phyloP scores from a whole-genome alignment of 2,888 invertebrate genomes.

The Lacanobia wlatinum region DNA sequence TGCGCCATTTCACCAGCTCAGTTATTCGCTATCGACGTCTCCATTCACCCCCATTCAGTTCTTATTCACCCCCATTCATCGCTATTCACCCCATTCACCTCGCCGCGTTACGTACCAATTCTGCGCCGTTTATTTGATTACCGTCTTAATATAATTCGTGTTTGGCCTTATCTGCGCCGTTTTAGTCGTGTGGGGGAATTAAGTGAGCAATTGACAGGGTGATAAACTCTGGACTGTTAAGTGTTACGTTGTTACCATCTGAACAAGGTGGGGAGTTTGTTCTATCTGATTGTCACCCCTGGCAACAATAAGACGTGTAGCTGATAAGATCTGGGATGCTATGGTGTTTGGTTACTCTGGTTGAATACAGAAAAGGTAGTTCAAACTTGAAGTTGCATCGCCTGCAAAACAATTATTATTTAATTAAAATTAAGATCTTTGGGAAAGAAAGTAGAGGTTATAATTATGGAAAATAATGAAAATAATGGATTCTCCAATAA shows the following conservation, averaged over 20 bases:
- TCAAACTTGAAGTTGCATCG: not conserved
- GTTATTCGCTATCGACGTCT: conserved; percentile 50
- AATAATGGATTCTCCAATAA: not conserved
- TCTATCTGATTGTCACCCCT: conserved; percentile 9
- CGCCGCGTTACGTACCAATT: conserved; percentile 52
- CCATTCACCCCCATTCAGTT: conserved; percentile 50
- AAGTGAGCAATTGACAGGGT: conserved; percentile 38
- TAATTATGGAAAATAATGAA: no score
- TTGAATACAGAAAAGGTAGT: not conserved
- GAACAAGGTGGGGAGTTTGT: not conserved
- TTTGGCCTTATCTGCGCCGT: conserved; percentile 50
- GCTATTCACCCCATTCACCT: conserved; percentile 50
- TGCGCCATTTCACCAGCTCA: conserved; percentile 60
- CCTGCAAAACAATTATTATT: not conserved
- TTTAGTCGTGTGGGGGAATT: conserved; percentile 37
- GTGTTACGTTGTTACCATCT: conserved; percentile 9
- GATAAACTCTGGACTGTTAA: conserved; percentile 35
- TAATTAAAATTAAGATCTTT: no score
- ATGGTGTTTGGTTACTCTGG: not conserved
- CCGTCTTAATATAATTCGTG: conserved; percentile 59
- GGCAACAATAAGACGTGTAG: not conserved
- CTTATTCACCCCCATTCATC: conserved; percentile 47
- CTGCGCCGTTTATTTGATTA: conserved; percentile 61
- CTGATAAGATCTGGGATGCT: conserved; percentile 1
- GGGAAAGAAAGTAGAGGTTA: no score